phyloP scores from a whole-genome alignment of 2,888 invertebrate genomes.

The Ischnus inquisitorius region DNA sequence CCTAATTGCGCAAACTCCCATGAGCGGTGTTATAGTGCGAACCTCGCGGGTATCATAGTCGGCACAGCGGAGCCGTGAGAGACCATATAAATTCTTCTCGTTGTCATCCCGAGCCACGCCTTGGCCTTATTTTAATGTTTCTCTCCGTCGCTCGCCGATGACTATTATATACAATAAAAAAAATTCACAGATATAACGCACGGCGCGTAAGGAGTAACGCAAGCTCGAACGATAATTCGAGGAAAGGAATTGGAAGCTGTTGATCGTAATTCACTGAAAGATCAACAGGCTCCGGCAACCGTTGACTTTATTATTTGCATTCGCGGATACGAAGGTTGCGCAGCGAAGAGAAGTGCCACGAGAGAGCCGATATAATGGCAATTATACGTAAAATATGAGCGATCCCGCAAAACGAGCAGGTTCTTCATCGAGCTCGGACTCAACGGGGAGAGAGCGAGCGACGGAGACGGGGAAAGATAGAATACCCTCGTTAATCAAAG shows the following conservation, averaged over 20 bases:
- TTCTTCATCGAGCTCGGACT: constrained; percentile 11
- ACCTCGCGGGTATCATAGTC: neutral
- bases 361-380: constrained; percentile 60
- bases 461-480: neutral
- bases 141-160: constrained; percentile 25
- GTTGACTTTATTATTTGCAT: constrained; percentile 1
- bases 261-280: constrained; percentile 2
- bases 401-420: constrained; percentile 39
- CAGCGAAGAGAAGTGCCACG: neutral
- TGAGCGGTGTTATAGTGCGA: constrained; percentile 21
- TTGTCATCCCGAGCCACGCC: constrained; percentile 70
- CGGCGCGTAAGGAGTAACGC: neutral
- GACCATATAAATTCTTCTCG: constrained; percentile 69
- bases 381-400: constrained; percentile 64
- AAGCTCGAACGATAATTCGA: neutral
- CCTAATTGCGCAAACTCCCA: constrained; percentile 72
- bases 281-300: neutral
- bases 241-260: neutral
- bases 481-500: constrained; percentile 48
- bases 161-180: constrained; percentile 40
- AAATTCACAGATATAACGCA: neutral
- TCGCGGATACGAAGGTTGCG: neutral
- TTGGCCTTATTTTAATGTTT: constrained; percentile 69
- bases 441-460: neutral
- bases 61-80: neutral